These are phyloP conservation scores for Magallana gigas DNA, from an alignment of 1,140 invertebrate species.

Conservation along the genomic window DNA sequence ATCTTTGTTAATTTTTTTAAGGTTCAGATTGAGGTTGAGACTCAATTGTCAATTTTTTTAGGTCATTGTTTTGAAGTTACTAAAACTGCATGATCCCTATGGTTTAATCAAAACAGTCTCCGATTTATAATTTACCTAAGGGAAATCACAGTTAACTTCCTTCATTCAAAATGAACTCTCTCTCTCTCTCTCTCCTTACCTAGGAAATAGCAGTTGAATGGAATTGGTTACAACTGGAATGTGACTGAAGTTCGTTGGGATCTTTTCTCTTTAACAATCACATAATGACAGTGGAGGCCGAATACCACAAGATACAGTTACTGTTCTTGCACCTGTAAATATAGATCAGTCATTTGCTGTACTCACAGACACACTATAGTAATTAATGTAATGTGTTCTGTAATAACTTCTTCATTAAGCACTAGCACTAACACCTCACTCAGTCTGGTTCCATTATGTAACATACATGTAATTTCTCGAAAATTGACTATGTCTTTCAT, in stretches of 20 bases:
- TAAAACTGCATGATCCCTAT: too few species aligned
- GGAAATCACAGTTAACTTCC: background rate
- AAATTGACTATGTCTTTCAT: too few species aligned
- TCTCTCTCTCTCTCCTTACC: background rate
- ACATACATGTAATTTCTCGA: too few species aligned
- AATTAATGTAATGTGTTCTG: background rate
- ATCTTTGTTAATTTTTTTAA: too few species aligned
- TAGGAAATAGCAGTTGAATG: background rate
- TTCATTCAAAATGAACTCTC: background rate
- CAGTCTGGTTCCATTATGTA: background rate
- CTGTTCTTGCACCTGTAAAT: background rate
- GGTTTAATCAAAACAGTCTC: too few species aligned
- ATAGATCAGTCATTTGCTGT: background rate
- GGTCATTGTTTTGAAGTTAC: too few species aligned
- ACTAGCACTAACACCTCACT: background rate
- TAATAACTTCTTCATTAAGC: background rate
- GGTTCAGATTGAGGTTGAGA: too few species aligned
- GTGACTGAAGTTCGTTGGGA: background rate
- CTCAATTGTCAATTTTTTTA: too few species aligned
- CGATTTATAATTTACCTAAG: background rate
- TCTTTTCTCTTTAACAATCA: background rate
- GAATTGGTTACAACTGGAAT: conserved; percentile 8
- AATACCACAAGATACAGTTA: background rate
- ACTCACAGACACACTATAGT: background rate
- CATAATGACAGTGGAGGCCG: background rate